These are phyloP conservation scores for Anoplius nigerrimus DNA, from an alignment of 2,888 invertebrate genomes.

Conservation along the genomic window DNA sequence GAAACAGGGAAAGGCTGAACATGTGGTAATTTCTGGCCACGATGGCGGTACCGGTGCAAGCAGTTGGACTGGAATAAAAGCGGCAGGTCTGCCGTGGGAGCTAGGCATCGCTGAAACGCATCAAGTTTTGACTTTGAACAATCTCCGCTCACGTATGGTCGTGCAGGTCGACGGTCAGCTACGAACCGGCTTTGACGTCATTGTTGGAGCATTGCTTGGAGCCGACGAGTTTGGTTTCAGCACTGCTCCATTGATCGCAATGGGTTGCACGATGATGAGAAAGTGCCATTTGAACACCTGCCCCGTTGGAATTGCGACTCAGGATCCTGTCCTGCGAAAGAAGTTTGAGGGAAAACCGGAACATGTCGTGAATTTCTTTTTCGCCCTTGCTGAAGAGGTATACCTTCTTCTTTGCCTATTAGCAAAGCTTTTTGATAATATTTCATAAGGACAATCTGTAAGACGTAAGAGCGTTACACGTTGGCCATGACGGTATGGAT, in stretches of 20 bases:
- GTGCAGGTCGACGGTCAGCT: slow-evolving; percentile 98
- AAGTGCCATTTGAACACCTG: slow-evolving; percentile 99
- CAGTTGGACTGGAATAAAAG: slow-evolving; percentile 99
- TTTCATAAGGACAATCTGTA: background rate
- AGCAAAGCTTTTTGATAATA: background rate
- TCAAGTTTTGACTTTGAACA: slow-evolving; percentile 95
- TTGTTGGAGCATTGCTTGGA: slow-evolving; percentile 95
- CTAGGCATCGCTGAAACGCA: slow-evolving; percentile 98
- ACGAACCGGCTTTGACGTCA: slow-evolving; percentile 95
- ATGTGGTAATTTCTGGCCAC: slow-evolving; percentile 98
- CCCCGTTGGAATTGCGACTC: slow-evolving; percentile 99
- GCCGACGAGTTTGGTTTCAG: slow-evolving; percentile 99
- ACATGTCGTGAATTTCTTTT: slow-evolving; percentile 97
- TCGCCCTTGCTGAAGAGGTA: slow-evolving; percentile 98
- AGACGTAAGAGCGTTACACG: too few species aligned
- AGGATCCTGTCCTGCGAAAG: slow-evolving; percentile 95
- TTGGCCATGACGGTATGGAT: background rate
- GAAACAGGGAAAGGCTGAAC: slow-evolving; percentile 95
- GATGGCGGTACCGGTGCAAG: slow-evolving; percentile 99
- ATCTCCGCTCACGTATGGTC: slow-evolving; percentile 93
- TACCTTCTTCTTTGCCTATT: slow-evolving; percentile 9
- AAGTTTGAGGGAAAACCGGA: slow-evolving; percentile 99
- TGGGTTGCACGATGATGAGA: slow-evolving; percentile 99
- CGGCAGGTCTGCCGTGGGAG: slow-evolving; percentile 99
- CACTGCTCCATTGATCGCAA: slow-evolving; percentile 97